Percentiles rank a stretch among this genome's conserved stretches.
Evolutionary conservation across 1,140 invertebrate species (phyloP).

Genomic region (Teleogryllus occipitalis): DNA sequence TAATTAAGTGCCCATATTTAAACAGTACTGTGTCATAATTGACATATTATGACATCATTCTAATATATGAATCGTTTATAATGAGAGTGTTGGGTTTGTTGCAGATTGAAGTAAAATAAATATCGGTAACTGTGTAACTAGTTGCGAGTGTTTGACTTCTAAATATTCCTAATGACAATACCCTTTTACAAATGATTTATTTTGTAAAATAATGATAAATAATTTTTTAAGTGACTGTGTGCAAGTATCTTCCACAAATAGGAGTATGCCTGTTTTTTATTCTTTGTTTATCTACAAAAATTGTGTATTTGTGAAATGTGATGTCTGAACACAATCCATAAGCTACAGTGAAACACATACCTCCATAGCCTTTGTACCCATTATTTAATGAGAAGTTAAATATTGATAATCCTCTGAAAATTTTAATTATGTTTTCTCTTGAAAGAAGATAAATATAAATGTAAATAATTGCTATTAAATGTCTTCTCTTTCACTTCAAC

Average conservation of each 20-base stretch:
- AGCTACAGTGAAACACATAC: neutral
- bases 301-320: neutral
- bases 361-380: neutral
- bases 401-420: neutral
- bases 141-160: neutral
- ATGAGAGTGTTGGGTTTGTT: neutral
- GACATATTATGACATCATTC: neutral
- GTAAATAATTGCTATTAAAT: neutral
- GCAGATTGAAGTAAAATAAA: neutral
- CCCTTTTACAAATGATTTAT: neutral
- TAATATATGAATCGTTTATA: neutral
- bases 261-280: neutral
- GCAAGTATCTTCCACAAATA: neutral
- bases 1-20: conserved; percentile 5
- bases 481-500: neutral
- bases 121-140: neutral
- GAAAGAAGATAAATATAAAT: neutral
- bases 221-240: neutral
- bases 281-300: neutral
- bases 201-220: neutral
- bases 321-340: neutral
- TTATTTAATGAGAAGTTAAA: neutral
- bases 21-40: conserved; percentile 5
- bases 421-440: neutral
- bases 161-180: neutral